Percentiles rank a stretch among this genome's conserved stretches.
Evolutionary conservation across 2,797 vertebrate species (phyloP).

Genomic region (Macrochelys suwanniensis): DNA sequence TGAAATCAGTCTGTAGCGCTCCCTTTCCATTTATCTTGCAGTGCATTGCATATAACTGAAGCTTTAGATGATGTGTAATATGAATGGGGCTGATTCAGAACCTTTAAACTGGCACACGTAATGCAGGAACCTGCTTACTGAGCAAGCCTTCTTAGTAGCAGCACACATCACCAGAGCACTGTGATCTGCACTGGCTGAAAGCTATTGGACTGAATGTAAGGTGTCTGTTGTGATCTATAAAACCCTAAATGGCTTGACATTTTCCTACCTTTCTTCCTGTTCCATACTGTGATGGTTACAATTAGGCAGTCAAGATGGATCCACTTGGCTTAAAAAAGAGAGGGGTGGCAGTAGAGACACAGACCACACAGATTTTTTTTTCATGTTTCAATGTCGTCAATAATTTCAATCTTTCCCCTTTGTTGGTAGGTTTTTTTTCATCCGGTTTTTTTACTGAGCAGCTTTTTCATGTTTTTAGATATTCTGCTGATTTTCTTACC

Average conservation of each 20-base stretch:
- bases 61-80: not conserved
- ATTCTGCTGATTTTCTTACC: conserved; percentile 32
- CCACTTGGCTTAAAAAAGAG: not conserved
- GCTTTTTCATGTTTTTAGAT: conserved; percentile 34
- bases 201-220: not conserved
- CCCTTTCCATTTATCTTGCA: not conserved
- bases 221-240: not conserved
- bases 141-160: not conserved
- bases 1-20: not conserved
- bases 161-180: not conserved
- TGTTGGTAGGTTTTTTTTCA: conserved; percentile 27
- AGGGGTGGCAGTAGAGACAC: not conserved
- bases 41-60: not conserved
- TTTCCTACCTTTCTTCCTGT: not conserved
- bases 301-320: not conserved
- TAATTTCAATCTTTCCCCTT: conserved; percentile 4
- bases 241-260: not conserved
- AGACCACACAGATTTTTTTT: not conserved
- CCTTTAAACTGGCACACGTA: not conserved
- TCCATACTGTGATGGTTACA: not conserved
- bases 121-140: not conserved
- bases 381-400: conserved; percentile 8
- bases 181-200: not conserved
- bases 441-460: not conserved
- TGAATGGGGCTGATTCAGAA: rapidly evolving